phyloP scores from a whole-genome alignment of 2,888 invertebrate species.

The Calliphora vomitoria region DNA sequence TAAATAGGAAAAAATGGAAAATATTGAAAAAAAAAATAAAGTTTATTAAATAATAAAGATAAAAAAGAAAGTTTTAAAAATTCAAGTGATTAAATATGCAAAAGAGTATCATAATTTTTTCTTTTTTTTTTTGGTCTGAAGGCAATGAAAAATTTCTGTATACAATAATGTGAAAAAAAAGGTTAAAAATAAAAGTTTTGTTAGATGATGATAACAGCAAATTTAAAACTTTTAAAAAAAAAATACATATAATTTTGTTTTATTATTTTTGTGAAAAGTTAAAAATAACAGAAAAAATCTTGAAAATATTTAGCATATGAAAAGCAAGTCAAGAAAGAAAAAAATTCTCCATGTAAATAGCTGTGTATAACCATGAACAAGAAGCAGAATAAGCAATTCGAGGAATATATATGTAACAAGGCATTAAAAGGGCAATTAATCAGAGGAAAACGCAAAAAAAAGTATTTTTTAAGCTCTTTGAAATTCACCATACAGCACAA shows the following conservation, averaged over 20 bases:
- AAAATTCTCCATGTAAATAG: constrained; percentile 64
- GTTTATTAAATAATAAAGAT: neutral
- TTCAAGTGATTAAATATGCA: constrained; percentile 23
- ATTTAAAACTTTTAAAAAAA: neutral
- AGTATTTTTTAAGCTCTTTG: constrained; percentile 32
- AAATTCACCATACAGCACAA: constrained; percentile 48
- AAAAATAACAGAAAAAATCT: too few relatives aligned
- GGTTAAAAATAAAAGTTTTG: constrained; percentile 12
- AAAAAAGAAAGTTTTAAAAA: neutral
- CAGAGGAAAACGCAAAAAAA: constrained; percentile 72
- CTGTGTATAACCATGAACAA: constrained; percentile 74
- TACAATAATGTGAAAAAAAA: constrained; percentile 63
- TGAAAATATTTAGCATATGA: constrained; percentile 39
- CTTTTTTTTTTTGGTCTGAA: neutral
- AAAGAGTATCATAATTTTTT: neutral
- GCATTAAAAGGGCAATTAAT: constrained; percentile 72
- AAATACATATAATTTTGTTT: neutral
- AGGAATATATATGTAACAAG: constrained; percentile 69
- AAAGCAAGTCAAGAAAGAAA: constrained; percentile 13
- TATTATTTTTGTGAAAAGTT: too few relatives aligned
- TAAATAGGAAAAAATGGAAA: constrained; percentile 7
- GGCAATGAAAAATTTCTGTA: constrained; percentile 65
- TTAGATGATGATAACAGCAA: neutral
- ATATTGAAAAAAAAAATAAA: neutral
- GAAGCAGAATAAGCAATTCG: constrained; percentile 68